Evolutionary conservation across 2,113 vertebrate genomes (phyloP).

Genomic region (Clarias macrocephalus): DNA sequence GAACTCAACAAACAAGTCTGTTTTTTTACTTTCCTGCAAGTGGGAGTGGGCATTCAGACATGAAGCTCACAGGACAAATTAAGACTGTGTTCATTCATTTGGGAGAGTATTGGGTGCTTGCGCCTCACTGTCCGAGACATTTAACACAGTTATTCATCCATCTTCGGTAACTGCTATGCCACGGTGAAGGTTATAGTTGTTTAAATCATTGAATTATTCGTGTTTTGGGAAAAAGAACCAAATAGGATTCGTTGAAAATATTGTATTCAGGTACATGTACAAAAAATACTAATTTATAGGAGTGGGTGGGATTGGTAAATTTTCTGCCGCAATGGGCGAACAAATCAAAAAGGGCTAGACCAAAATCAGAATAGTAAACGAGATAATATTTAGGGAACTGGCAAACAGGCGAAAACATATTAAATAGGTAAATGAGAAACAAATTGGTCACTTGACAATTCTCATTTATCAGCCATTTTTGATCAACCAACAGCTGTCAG

Average conservation of each 20-base stretch:
- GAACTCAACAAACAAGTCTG: neutral
- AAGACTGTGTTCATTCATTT: neutral
- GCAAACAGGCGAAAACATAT: neutral
- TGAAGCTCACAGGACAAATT: neutral
- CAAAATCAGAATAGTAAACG: neutral
- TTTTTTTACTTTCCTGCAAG: neutral
- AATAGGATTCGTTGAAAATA: neutral
- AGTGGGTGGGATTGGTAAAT: neutral
- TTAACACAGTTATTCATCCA: neutral
- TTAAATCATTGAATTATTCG: neutral
- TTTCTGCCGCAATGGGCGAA: neutral
- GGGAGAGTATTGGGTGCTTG: neutral
- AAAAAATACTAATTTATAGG: neutral
- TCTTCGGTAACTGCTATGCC: neutral
- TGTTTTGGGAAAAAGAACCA: neutral
- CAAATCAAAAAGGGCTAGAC: neutral
- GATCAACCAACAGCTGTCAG: neutral
- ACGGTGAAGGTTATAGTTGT: neutral
- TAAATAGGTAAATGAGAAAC: neutral
- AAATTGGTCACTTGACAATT: neutral
- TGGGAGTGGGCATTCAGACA: neutral
- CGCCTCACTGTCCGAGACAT: neutral
- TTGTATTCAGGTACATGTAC: neutral
- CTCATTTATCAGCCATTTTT: neutral
- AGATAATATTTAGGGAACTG: neutral